Conservation (phyloP, 2,113 vertebrate genomes). For the Galemys pyrenaicus region DNA sequence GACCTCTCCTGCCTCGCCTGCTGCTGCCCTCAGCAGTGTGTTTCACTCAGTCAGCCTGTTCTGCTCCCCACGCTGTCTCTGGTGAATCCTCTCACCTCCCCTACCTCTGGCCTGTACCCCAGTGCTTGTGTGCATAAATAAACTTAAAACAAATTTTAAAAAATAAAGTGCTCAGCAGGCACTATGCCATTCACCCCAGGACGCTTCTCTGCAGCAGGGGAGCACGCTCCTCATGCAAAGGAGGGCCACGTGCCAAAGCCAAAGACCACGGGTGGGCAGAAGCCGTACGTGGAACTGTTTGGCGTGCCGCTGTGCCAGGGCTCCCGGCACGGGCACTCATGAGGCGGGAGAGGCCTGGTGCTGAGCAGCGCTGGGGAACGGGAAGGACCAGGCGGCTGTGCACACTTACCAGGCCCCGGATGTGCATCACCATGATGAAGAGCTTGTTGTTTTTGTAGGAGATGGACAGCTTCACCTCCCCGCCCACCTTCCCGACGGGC, state of each 20-base stretch:
- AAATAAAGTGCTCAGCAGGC: neutral
- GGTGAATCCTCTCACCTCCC: no score
- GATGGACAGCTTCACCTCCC: slow-evolving; percentile 96
- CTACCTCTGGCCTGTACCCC: no score
- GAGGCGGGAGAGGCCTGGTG: neutral
- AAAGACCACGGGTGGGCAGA: neutral
- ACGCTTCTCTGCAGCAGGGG: neutral
- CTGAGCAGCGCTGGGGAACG: neutral
- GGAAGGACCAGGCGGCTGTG: neutral
- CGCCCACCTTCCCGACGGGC: slow-evolving; percentile 89
- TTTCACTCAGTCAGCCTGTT: no score
- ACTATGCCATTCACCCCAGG: neutral
- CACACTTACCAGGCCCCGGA: slow-evolving; percentile 93
- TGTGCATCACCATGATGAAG: slow-evolving; percentile 99
- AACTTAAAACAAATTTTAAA: no score
- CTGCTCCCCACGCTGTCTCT: no score
- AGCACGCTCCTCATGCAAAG: neutral
- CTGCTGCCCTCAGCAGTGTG: no score
- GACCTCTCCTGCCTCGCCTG: no score
- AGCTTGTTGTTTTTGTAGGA: slow-evolving; percentile 96
- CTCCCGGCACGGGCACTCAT: no score
- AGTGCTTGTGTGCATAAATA: neutral
- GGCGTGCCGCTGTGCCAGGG: neutral
- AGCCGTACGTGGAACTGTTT: neutral
- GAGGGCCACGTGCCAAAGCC: neutral